Conservation (phyloP, 2,888 invertebrate genomes). For the Icerya purchasi region DNA sequence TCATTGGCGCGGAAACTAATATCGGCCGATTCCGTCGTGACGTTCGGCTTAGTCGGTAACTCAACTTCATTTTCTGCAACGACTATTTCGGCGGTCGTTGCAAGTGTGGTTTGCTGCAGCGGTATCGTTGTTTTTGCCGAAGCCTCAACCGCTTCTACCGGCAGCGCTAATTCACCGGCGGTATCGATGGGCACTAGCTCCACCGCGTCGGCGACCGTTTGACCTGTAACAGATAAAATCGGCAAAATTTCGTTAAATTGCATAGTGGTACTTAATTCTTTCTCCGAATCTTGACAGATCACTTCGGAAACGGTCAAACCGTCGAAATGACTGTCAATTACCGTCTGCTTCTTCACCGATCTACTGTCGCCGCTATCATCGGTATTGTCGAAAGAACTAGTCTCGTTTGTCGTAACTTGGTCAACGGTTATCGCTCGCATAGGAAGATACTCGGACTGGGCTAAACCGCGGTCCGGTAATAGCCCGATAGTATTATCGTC, state of each 20-base stretch:
- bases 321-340: constrained; percentile 18
- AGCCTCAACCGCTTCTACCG: constrained; percentile 23
- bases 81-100: too few relatives aligned
- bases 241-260: constrained; percentile 17
- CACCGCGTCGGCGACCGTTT: constrained; percentile 31
- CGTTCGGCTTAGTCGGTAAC: background rate
- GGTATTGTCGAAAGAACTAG: background rate
- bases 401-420: background rate
- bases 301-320: constrained; percentile 22
- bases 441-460: background rate
- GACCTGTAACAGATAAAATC: constrained; percentile 16
- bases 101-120: too few relatives aligned
- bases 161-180: constrained; percentile 23
- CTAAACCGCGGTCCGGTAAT: background rate
- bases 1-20: too few relatives aligned
- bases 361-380: constrained; percentile 23
- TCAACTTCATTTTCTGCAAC: constrained; percentile 24
- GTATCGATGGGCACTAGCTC: constrained; percentile 30
- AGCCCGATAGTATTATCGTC: background rate
- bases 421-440: background rate
- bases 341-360: constrained; percentile 20
- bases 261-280: constrained; percentile 17
- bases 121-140: constrained; percentile 33
- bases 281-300: constrained; percentile 23
- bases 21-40: background rate